Percentiles rank a stretch among this genome's conserved stretches.
These are phyloP conservation scores for Spodoptera frugiperda DNA, from an alignment of 1,140 invertebrate genomes.

Conservation along the genomic window DNA sequence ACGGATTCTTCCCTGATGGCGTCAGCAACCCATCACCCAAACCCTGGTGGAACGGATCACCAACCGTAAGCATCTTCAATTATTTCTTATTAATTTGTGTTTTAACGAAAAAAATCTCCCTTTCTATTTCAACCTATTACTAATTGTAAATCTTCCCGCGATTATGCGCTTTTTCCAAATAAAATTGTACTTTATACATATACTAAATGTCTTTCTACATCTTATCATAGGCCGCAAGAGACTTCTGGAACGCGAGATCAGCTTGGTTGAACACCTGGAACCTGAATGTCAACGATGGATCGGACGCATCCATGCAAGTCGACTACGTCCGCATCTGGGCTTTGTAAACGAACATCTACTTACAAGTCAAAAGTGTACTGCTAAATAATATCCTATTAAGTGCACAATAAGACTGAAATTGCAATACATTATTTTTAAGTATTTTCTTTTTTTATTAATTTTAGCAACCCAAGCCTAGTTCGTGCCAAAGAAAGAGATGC, in stretches of 20 bases:
- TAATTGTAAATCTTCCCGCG: no score
- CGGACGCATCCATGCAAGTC: slow-evolving; percentile 77
- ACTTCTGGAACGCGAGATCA: slow-evolving; percentile 75
- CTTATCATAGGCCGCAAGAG: slow-evolving; percentile 69
- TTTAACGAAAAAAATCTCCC: no score
- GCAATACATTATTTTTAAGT: slow-evolving; percentile 13
- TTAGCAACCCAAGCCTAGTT: no score
- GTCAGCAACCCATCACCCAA: slow-evolving; percentile 83
- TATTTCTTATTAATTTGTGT: neutral
- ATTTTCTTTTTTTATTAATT: neutral
- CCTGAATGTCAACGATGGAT: slow-evolving; percentile 71
- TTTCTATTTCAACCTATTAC: no score
- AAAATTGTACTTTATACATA: no score
- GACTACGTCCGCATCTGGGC: slow-evolving; percentile 83
- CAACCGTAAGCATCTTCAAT: slow-evolving; percentile 69
- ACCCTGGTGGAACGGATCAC: slow-evolving; percentile 87
- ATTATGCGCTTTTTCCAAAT: no score
- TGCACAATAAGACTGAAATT: slow-evolving; percentile 22
- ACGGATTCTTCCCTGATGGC: slow-evolving; percentile 87
- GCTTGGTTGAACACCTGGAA: slow-evolving; percentile 80
- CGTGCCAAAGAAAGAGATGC: neutral
- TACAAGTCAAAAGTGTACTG: neutral
- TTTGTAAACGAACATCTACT: slow-evolving; percentile 60
- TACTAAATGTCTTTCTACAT: neutral
- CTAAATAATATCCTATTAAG: slow-evolving; percentile 2